Evolutionary conservation across 2,113 vertebrate species (phyloP).

Genomic region (Mustelus asterias): DNA sequence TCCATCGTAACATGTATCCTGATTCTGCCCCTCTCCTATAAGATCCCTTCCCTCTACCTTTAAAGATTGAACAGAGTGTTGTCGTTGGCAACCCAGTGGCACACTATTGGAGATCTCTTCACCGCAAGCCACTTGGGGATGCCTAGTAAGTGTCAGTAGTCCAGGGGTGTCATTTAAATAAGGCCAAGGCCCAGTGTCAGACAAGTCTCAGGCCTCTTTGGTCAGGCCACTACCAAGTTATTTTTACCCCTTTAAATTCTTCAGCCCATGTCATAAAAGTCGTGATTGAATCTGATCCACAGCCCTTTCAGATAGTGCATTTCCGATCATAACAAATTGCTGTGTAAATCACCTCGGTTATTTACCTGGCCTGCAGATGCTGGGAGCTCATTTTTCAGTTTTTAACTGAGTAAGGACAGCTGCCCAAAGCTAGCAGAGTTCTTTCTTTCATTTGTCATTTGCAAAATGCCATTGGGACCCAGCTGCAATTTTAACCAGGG

Average conservation of each 20-base stretch:
- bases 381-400: not conserved
- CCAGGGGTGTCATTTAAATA: not conserved
- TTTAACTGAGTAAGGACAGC: not conserved
- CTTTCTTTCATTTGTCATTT: not conserved
- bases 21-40: not conserved
- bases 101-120: not conserved
- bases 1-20: not conserved
- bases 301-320: not conserved
- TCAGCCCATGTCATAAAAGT: not conserved
- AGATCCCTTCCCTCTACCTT: not conserved
- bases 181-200: not conserved
- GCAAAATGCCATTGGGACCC: not conserved
- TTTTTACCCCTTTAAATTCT: not conserved
- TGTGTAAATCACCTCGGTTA: not conserved
- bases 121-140: not conserved
- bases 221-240: not conserved
- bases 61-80: not conserved
- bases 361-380: not conserved
- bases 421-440: not conserved
- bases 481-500: not conserved
- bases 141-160: not conserved
- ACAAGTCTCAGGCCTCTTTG: not conserved
- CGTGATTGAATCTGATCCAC: not conserved
- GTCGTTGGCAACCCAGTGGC: not conserved
- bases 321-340: not conserved